phyloP scores from a whole-genome alignment of 2,113 vertebrate genomes.

The Nicator chloris region DNA sequence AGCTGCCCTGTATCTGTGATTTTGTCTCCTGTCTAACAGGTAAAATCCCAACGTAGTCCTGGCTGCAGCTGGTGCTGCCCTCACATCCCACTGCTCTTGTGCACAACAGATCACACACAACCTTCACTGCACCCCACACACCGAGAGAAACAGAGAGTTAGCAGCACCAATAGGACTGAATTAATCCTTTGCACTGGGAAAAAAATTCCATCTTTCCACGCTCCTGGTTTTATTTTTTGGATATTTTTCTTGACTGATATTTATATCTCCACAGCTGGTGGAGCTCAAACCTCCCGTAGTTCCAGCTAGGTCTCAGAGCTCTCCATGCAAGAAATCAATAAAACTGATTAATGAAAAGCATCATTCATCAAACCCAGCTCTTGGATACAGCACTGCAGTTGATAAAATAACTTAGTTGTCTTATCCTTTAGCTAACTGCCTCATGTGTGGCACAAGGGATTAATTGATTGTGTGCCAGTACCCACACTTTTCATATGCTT shows the following conservation, averaged over 20 bases:
- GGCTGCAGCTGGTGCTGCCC: background rate
- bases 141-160: background rate
- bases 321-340: conserved; percentile 40
- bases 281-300: background rate
- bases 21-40: background rate
- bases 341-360: conserved; percentile 32
- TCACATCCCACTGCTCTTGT: background rate
- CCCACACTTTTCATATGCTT: background rate
- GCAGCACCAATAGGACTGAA: background rate
- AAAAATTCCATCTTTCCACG: background rate
- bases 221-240: conserved; percentile 7
- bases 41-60: background rate
- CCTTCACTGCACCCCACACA: background rate
- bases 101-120: background rate
- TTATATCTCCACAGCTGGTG: background rate
- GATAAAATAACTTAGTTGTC: background rate
- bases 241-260: conserved; percentile 11
- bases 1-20: background rate
- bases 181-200: background rate
- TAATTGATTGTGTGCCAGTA: background rate
- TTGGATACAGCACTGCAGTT: background rate
- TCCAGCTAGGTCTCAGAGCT: background rate
- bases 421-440: background rate
- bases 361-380: background rate
- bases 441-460: background rate